Evolutionary conservation across 2,797 vertebrate species (phyloP).

Genomic region (Hipposideros larvatus): DNA sequence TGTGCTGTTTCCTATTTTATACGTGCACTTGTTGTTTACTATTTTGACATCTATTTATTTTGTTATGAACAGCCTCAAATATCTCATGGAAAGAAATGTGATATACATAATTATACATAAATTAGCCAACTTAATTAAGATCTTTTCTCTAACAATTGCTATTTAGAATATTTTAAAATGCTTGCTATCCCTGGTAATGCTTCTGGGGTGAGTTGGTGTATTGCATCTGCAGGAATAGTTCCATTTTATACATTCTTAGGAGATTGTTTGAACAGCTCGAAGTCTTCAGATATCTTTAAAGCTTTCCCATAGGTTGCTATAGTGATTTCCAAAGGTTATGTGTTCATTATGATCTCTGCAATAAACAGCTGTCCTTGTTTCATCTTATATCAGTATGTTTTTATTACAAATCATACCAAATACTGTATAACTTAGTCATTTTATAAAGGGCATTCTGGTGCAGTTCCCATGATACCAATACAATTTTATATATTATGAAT

Average conservation of each 20-base stretch:
- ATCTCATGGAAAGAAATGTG: neutral
- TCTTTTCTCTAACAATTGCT: neutral
- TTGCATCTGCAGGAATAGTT: neutral
- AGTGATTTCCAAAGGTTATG: neutral
- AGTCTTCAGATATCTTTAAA: neutral
- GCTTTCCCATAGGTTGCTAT: neutral
- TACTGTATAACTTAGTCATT: neutral
- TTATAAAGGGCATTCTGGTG: neutral
- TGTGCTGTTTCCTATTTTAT: neutral
- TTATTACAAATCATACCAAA: neutral
- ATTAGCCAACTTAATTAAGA: neutral
- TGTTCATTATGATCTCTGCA: fast-evolving
- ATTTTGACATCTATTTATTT: neutral
- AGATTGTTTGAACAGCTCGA: neutral
- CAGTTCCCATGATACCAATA: neutral
- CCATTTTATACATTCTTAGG: neutral
- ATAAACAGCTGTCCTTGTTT: neutral
- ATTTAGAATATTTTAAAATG: neutral
- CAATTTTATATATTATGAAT: too few relatives aligned
- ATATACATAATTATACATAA: neutral
- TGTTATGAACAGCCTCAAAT: neutral
- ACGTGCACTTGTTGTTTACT: neutral
- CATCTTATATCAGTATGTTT: neutral
- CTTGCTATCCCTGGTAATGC: neutral
- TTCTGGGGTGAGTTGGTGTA: too few relatives aligned